Evolutionary conservation across 1,140 invertebrate species (phyloP).

Genomic region (Polypedilum vanderplanki): DNA sequence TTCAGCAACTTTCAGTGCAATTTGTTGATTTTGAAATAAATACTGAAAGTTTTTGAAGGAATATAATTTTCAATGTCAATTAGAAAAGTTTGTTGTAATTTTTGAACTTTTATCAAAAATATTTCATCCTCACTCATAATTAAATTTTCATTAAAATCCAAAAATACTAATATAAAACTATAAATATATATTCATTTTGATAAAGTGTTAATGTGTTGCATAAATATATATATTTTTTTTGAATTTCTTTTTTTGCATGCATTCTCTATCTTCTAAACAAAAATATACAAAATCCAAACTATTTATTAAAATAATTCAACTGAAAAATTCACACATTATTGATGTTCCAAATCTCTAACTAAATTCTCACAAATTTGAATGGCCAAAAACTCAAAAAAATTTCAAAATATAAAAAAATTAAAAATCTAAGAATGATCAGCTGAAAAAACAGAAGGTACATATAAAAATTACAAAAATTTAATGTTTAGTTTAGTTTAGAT

Average conservation of each 20-base stretch:
- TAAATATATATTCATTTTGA: slow-evolving; percentile 1
- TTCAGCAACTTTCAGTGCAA: too few relatives aligned
- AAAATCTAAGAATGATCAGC: slow-evolving; percentile 28
- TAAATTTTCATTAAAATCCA: not conserved
- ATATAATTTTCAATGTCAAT: too few relatives aligned
- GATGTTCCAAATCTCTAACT: slow-evolving; percentile 31
- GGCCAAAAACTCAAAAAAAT: slow-evolving; percentile 26
- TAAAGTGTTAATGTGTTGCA: slow-evolving; percentile 32
- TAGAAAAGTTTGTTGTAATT: not conserved
- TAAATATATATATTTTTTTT: slow-evolving; percentile 28
- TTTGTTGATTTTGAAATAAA: too few relatives aligned
- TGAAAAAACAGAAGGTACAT: slow-evolving; percentile 21
- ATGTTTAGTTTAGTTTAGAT: slow-evolving; percentile 14
- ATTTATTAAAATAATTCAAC: slow-evolving; percentile 37
- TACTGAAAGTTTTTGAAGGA: too few relatives aligned
- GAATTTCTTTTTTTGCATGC: slow-evolving; percentile 32
- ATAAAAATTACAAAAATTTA: slow-evolving; percentile 26
- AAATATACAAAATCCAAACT: slow-evolving; percentile 34
- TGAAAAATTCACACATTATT: slow-evolving; percentile 35
- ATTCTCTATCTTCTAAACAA: slow-evolving; percentile 31
- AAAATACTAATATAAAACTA: not conserved
- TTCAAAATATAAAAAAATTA: slow-evolving; percentile 31
- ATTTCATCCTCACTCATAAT: not conserved
- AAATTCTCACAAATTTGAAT: slow-evolving; percentile 31
- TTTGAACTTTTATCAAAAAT: not conserved